Evolutionary conservation across 1,140 invertebrate genomes (phyloP).

Genomic region (Sesamia nonagrioides): DNA sequence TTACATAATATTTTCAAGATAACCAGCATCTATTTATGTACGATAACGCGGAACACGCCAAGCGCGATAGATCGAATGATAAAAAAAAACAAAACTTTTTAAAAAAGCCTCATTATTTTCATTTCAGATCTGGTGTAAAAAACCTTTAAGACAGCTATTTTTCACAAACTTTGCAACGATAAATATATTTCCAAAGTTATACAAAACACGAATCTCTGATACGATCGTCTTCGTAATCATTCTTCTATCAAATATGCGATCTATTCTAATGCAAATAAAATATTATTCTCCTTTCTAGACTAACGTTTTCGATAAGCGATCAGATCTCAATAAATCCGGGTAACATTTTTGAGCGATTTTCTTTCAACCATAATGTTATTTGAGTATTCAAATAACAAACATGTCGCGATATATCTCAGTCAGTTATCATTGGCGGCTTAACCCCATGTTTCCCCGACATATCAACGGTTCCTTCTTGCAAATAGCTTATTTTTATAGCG

Average conservation of each 20-base stretch:
- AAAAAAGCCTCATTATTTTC: background rate
- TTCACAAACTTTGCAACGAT: background rate
- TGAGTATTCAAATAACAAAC: constrained; percentile 33
- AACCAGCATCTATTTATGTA: constrained; percentile 58
- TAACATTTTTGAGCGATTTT: constrained; percentile 24
- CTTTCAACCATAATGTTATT: constrained; percentile 36
- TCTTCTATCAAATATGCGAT: constrained; percentile 43
- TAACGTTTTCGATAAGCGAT: constrained; percentile 33
- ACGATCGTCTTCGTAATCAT: constrained; percentile 14
- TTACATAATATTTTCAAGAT: constrained; percentile 65
- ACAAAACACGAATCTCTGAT: constrained; percentile 6
- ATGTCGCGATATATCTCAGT: constrained; percentile 35
- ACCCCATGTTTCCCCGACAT: constrained; percentile 59
- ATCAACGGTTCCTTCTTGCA: constrained; percentile 65
- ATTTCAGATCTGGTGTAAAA: background rate
- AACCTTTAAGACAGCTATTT: background rate
- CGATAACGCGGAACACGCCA: no score
- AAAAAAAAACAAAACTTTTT: background rate
- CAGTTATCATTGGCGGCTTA: constrained; percentile 45
- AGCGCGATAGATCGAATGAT: constrained; percentile 28
- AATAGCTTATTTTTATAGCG: constrained; percentile 71
- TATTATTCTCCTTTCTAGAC: constrained; percentile 34
- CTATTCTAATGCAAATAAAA: constrained; percentile 43
- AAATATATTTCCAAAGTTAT: constrained; percentile 11
- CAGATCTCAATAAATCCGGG: constrained; percentile 9